A percentile compares a stretch with the other conserved stretches of the same genome.
Evolutionary conservation across 2,113 vertebrate genomes (phyloP).

Genomic region (Mustelus asterias): DNA sequence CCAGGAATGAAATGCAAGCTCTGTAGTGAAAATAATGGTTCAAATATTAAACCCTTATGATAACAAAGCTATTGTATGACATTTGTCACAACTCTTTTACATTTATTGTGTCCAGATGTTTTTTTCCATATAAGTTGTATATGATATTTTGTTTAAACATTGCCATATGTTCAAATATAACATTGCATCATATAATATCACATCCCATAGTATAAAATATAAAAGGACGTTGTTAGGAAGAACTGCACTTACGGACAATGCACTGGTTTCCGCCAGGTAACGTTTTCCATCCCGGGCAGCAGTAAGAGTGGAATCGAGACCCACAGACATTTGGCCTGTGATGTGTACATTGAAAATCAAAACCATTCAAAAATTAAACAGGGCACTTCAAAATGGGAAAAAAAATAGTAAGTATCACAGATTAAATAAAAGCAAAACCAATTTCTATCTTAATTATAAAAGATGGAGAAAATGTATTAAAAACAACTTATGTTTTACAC

Average conservation of each 20-base stretch:
- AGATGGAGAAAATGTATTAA: background rate
- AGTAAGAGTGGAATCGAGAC: slow-evolving; percentile 65
- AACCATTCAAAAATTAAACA: slow-evolving; percentile 18
- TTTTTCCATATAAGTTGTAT: background rate
- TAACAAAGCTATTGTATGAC: slow-evolving; percentile 20
- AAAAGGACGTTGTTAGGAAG: background rate
- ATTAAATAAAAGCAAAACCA: background rate
- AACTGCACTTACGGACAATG: slow-evolving; percentile 63
- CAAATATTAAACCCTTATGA: background rate
- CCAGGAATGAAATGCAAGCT: background rate
- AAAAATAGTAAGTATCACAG: background rate
- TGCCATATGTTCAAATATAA: slow-evolving; percentile 20
- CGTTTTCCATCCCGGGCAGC: slow-evolving; percentile 68
- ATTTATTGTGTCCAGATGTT: slow-evolving; percentile 28
- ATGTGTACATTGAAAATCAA: slow-evolving; percentile 41
- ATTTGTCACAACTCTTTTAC: background rate
- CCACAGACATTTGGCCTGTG: slow-evolving; percentile 70
- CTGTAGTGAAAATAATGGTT: slow-evolving; percentile 6
- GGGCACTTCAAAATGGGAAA: background rate
- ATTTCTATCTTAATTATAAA: background rate
- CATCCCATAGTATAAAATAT: background rate
- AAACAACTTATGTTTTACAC: background rate
- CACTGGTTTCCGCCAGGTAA: slow-evolving; percentile 66
- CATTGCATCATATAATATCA: slow-evolving; percentile 25
- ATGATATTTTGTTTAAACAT: slow-evolving; percentile 26